phyloP scores from a whole-genome alignment of 2,113 vertebrate genomes.

The Lipophrys pholis region DNA sequence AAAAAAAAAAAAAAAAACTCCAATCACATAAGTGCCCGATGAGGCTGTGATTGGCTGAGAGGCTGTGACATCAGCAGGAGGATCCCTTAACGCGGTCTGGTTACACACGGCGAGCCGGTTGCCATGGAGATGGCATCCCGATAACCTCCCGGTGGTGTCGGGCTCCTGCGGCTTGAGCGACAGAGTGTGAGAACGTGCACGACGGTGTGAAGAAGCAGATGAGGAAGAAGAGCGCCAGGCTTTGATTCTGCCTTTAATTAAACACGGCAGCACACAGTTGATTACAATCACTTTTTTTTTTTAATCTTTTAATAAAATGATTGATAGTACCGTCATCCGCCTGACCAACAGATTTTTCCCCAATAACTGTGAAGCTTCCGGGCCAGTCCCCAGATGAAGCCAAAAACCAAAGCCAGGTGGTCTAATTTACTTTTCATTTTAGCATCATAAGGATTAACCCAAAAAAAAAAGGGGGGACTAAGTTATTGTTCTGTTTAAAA shows the following conservation, averaged over 20 bases:
- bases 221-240: neutral
- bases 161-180: slow-evolving; percentile 22
- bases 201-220: neutral
- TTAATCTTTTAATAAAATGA: too few relatives aligned
- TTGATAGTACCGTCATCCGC: too few relatives aligned
- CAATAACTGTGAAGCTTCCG: too few relatives aligned
- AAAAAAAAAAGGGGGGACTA: too few relatives aligned
- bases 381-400: too few relatives aligned
- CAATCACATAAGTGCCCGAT: slow-evolving; percentile 22
- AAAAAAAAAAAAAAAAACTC: slow-evolving; percentile 18
- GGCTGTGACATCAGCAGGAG: slow-evolving; percentile 20
- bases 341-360: too few relatives aligned
- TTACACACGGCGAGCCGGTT: slow-evolving; percentile 43
- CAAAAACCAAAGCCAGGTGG: too few relatives aligned
- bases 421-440: too few relatives aligned
- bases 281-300: too few relatives aligned
- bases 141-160: slow-evolving; percentile 32
- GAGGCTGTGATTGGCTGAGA: slow-evolving; percentile 37
- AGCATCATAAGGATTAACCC: too few relatives aligned
- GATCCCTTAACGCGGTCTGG: slow-evolving; percentile 53
- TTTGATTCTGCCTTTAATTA: neutral
- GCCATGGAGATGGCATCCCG: slow-evolving; percentile 48
- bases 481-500: too few relatives aligned
- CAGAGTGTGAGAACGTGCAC: neutral
- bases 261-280: neutral